Conservation (phyloP, 2,888 invertebrate genomes). For the Papilio gigon region DNA sequence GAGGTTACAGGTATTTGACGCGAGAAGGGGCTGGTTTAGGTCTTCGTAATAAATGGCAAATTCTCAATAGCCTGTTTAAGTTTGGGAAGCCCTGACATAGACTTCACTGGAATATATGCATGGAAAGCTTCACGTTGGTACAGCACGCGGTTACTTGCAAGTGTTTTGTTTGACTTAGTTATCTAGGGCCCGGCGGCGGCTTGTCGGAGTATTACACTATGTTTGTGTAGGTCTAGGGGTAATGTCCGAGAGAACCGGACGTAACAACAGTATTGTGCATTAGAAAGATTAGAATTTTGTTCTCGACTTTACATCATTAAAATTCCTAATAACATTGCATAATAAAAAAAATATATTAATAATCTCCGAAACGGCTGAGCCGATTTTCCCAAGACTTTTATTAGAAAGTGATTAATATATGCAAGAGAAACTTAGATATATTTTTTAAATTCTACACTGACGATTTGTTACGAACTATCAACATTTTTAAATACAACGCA, state of each 20-base stretch:
- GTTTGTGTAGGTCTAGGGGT: not conserved
- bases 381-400: too few species aligned
- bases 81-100: not conserved
- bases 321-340: too few species aligned
- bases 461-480: too few species aligned
- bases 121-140: constrained; percentile 1
- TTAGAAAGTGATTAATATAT: too few species aligned
- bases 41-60: not conserved
- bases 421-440: too few species aligned
- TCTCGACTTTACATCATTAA: not conserved
- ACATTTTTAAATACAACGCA: not conserved
- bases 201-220: not conserved
- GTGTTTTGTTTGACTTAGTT: constrained; percentile 9
- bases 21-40: too few species aligned
- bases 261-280: not conserved
- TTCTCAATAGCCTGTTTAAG: not conserved
- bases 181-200: not conserved
- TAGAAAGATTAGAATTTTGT: not conserved
- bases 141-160: not conserved
- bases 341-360: too few species aligned
- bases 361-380: too few species aligned
- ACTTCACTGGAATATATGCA: not conserved
- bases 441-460: too few species aligned
- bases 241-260: constrained; percentile 2
- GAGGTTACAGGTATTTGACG: too few species aligned